phyloP scores from a whole-genome alignment of 2,888 invertebrate genomes.

The Acanthosepion pharaonis region DNA sequence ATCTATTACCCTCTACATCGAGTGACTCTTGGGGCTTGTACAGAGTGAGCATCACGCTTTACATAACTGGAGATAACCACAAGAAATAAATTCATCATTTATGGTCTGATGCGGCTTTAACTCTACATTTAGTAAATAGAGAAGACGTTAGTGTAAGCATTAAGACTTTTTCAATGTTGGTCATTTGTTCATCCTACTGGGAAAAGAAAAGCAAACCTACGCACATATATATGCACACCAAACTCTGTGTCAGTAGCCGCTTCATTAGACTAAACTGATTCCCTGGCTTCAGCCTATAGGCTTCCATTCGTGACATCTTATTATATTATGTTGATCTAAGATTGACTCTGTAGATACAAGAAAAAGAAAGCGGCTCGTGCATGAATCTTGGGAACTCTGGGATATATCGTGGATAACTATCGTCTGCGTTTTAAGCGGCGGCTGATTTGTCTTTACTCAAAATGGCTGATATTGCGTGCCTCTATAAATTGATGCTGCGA shows the following conservation, averaged over 20 bases:
- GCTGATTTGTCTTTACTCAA: not conserved
- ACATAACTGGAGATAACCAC: no score
- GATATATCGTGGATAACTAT: conserved; percentile 14
- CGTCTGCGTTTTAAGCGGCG: not conserved
- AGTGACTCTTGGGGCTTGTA: no score
- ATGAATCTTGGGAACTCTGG: conserved; percentile 6
- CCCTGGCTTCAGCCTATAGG: not conserved
- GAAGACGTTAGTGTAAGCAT: not conserved
- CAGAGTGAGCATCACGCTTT: no score
- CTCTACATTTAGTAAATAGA: not conserved
- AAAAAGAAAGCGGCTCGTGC: conserved; percentile 15
- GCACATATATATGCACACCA: not conserved
- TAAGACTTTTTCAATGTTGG: not conserved
- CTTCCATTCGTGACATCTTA: conserved; percentile 23
- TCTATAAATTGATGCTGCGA: not conserved
- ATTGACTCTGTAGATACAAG: conserved; percentile 10
- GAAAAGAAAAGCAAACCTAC: not conserved
- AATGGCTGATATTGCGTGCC: not conserved
- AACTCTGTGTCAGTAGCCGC: not conserved
- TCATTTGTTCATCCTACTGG: not conserved
- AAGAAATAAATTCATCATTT: no score
- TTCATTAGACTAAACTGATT: not conserved
- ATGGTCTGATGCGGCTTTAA: no score
- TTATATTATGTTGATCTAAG: not conserved
- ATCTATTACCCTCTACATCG: no score